Conservation (phyloP, 2,113 vertebrate species). For the Oplegnathus fasciatus region DNA sequence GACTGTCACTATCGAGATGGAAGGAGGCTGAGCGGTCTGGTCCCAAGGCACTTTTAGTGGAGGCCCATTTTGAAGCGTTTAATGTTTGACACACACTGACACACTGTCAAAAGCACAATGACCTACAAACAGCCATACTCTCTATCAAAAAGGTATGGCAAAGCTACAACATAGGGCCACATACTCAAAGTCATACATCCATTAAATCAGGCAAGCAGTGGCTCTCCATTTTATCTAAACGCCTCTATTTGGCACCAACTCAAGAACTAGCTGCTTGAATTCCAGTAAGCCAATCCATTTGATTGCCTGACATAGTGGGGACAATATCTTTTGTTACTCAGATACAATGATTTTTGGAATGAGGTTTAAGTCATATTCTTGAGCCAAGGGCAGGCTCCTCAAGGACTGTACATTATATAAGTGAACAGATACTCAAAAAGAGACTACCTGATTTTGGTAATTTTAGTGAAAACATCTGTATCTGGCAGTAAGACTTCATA, state of each 20-base stretch:
- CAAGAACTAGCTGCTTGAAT: conserved; percentile 40
- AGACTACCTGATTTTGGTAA: neutral
- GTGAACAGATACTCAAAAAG: neutral
- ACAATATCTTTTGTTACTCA: conserved; percentile 35
- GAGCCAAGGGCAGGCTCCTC: neutral
- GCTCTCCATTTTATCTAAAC: conserved; percentile 50
- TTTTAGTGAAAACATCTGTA: conserved; percentile 18
- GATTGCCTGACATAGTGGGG: conserved; percentile 41
- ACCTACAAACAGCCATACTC: conserved; percentile 74
- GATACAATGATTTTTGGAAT: conserved; percentile 19
- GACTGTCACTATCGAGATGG: conserved; percentile 74
- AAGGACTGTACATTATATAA: neutral
- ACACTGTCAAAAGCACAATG: conserved; percentile 79
- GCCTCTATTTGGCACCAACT: conserved; percentile 60
- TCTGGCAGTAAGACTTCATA: neutral
- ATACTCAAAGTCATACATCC: conserved; percentile 45
- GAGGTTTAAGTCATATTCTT: conserved; percentile 5
- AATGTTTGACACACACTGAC: conserved; percentile 78
- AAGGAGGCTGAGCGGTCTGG: conserved; percentile 73
- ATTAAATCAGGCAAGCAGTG: conserved; percentile 59
- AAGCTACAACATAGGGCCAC: conserved; percentile 4
- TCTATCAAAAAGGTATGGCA: conserved; percentile 59
- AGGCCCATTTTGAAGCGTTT: conserved; percentile 76
- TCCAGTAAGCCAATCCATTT: conserved; percentile 60
- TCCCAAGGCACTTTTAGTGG: conserved; percentile 76